phyloP scores from a whole-genome alignment of 2,113 vertebrate genomes.

The Gobio gobio region DNA sequence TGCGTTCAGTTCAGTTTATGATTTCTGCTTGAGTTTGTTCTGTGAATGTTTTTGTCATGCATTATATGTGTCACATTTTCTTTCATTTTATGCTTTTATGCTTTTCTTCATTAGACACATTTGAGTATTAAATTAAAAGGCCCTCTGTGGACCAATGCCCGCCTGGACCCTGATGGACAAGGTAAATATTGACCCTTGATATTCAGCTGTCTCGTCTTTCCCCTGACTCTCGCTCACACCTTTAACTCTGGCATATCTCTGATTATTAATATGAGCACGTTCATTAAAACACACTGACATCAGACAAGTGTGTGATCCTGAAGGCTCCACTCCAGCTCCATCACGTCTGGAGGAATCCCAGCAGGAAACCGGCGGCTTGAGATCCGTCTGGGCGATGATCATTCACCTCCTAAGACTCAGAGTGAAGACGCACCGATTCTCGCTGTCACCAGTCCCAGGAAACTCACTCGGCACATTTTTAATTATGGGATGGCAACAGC shows the following conservation, averaged over 20 bases:
- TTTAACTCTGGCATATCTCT: neutral
- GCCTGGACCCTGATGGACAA: constrained; percentile 31
- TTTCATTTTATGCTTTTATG: constrained; percentile 40
- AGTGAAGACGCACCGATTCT: neutral
- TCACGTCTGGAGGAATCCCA: neutral
- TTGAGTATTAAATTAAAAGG: constrained; percentile 51
- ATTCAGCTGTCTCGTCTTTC: neutral
- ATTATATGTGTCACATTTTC: constrained; percentile 9
- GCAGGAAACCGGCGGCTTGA: neutral
- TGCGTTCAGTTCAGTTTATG: neutral
- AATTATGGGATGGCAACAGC: neutral
- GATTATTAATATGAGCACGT: neutral
- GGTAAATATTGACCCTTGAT: constrained; percentile 39
- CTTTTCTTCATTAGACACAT: constrained; percentile 57
- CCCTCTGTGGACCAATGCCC: constrained; percentile 36
- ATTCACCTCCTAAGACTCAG: too few relatives aligned
- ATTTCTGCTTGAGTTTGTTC: constrained; percentile 10
- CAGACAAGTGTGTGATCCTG: neutral
- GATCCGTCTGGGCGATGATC: neutral
- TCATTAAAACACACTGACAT: neutral
- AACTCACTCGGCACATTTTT: neutral
- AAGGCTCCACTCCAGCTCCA: neutral
- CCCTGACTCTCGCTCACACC: neutral
- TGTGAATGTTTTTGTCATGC: neutral
- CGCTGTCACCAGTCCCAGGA: too few relatives aligned